Conservation (phyloP, 2,797 vertebrate species). For the Knipowitschia caucasica region DNA sequence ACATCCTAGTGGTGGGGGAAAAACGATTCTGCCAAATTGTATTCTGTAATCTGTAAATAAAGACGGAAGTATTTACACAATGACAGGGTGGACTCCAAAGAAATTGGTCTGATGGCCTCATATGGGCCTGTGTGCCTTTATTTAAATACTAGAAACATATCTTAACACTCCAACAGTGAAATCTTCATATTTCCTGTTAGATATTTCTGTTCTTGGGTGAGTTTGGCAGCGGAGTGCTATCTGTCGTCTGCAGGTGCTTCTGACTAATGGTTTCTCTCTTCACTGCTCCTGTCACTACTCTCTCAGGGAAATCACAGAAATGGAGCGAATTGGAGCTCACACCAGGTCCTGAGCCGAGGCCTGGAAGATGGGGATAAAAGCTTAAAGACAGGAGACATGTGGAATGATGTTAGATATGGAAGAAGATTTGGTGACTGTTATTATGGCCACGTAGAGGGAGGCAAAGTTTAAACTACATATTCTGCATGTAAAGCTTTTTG, state of each 20-base stretch:
- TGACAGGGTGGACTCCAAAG: too few relatives aligned
- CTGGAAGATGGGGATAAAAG: not conserved
- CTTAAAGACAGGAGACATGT: not conserved
- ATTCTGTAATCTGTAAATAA: too few relatives aligned
- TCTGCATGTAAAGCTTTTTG: not conserved
- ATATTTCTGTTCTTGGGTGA: conserved; percentile 1
- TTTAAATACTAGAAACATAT: too few relatives aligned
- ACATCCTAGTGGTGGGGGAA: too few relatives aligned
- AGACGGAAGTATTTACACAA: too few relatives aligned
- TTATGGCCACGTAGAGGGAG: not conserved
- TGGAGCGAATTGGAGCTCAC: not conserved
- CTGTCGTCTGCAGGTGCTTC: conserved; percentile 65
- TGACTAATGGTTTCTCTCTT: conserved; percentile 68
- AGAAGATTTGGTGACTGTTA: not conserved
- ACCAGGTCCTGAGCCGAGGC: not conserved
- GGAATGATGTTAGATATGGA: not conserved
- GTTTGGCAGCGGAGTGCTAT: conserved; percentile 60
- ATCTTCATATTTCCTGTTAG: not conserved
- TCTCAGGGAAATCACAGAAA: conserved; percentile 2
- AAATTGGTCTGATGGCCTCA: too few relatives aligned
- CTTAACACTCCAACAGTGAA: too few relatives aligned
- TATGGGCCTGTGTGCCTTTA: too few relatives aligned
- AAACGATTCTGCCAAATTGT: too few relatives aligned
- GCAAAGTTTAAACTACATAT: not conserved
- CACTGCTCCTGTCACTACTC: conserved; percentile 41